phyloP scores from a whole-genome alignment of 2,797 vertebrate species.

The Pteropus rufus region DNA sequence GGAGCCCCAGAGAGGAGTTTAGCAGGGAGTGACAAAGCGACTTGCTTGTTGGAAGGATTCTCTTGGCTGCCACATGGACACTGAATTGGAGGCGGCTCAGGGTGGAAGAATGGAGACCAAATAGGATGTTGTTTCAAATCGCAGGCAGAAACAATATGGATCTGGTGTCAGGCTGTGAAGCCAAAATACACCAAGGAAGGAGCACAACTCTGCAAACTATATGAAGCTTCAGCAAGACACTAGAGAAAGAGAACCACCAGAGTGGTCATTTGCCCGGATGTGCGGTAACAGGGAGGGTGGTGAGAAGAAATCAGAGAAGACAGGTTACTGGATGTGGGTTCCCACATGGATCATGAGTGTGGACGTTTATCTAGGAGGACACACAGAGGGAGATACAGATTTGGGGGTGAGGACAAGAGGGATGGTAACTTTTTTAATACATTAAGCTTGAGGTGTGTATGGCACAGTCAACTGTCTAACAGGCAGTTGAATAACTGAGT shows the following conservation, averaged over 20 bases:
- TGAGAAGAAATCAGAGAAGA: not conserved
- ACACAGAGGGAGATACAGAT: not conserved
- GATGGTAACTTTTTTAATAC: not conserved
- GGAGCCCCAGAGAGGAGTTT: not conserved
- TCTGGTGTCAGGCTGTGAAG: not conserved
- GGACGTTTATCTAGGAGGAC: not conserved
- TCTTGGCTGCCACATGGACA: not conserved
- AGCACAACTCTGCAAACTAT: not conserved
- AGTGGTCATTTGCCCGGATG: rapidly evolving
- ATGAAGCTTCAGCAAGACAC: not conserved
- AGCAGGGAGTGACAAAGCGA: not conserved
- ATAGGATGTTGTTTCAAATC: not conserved
- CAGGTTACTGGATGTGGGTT: not conserved
- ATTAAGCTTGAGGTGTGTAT: not conserved
- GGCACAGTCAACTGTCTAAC: not conserved
- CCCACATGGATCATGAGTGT: rapidly evolving
- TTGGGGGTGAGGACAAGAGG: rapidly evolving
- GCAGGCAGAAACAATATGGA: not conserved
- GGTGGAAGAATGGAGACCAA: not conserved
- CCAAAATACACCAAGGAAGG: rapidly evolving
- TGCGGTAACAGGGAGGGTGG: rapidly evolving
- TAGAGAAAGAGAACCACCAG: not conserved
- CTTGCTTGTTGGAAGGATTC: not conserved
- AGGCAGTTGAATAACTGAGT: not conserved
- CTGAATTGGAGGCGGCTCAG: not conserved